These are phyloP conservation scores for Ichneumoninae sp. DNA, from an alignment of 2,888 invertebrate species.

Conservation along the genomic window DNA sequence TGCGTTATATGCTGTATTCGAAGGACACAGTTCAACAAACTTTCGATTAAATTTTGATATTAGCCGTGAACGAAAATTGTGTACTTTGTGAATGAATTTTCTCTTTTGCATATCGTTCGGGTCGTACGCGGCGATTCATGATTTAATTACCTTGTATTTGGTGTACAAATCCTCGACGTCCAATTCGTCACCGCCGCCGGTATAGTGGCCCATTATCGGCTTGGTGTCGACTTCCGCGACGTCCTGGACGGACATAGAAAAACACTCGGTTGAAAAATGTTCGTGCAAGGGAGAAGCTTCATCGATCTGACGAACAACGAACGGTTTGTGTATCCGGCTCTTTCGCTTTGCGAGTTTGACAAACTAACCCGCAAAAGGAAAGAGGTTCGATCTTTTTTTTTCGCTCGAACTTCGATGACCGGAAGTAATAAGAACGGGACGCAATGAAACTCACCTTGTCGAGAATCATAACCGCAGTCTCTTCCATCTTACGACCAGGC, in stretches of 20 bases:
- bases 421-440: background rate
- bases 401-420: background rate
- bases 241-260: slow-evolving; percentile 85
- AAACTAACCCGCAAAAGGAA: slow-evolving; percentile 28
- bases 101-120: background rate
- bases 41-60: background rate
- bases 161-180: slow-evolving; percentile 98
- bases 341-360: background rate
- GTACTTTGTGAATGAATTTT: no score
- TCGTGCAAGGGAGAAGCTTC: background rate
- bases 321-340: background rate
- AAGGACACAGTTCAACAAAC: background rate
- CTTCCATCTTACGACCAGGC: slow-evolving; percentile 88
- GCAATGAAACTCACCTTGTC: slow-evolving; percentile 88
- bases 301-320: background rate
- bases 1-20: background rate
- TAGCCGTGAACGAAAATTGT: no score
- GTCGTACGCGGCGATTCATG: background rate
- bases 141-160: slow-evolving; percentile 93
- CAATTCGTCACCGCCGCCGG: slow-evolving; percentile 91
- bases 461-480: slow-evolving; percentile 91
- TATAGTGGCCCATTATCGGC: slow-evolving; percentile 88
- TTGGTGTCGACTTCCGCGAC: slow-evolving; percentile 88
- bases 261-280: background rate
- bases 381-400: background rate